Base-by-base conservation (phyloP, 2,113 vertebrate genomes). In the Hippopotamus amphibius region DNA sequence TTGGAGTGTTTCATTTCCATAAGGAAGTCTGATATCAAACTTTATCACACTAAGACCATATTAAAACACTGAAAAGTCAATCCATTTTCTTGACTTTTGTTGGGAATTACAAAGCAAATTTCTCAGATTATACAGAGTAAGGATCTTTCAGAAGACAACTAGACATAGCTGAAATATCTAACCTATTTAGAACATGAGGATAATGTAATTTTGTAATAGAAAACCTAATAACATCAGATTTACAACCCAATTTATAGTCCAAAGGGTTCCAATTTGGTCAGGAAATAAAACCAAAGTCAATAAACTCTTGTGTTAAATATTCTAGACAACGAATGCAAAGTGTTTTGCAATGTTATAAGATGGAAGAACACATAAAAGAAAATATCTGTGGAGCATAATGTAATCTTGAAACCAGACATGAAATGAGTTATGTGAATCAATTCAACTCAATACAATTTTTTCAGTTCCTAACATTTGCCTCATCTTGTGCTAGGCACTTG, bases 271-370 rank as follows among this genome's bases (percentile, higher is more conserved):
- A 92, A 63, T 97, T 84, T 96, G 84, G 55, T 90, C 59, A 92
- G 81, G 61, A 97, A 95, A 95, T 92, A 95, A 96, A 96, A 95
- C 41, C n/a, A 90, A 96, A 96, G 80, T 76, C 69, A 92, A 81
- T 96, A 92, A 84, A 28, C 50, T 88, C n/a, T 50, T 82, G 12
- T 76, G 65, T 85, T 91, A 93, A 95, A 92, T 92, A 96, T 81
- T 87, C 76, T 92, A 81, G 92, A 88, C 48, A 55, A 95, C 77
- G 37, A 74, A 50, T 63, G 57, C 43, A 97, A 90, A 83, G 17
- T 81, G 66, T 19, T 82, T 90, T 94, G 59, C 41, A 71, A 69
- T 88, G 41, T 82, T 30, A 37, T 43, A 65, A 95, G 21, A 88
- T 55, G 55, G 71, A 95, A n/a, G 37, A 77, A 82, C 48, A 96